These are phyloP conservation scores for Hydrotaea diabolus DNA, from an alignment of 2,888 invertebrate species.

Conservation along the genomic window DNA sequence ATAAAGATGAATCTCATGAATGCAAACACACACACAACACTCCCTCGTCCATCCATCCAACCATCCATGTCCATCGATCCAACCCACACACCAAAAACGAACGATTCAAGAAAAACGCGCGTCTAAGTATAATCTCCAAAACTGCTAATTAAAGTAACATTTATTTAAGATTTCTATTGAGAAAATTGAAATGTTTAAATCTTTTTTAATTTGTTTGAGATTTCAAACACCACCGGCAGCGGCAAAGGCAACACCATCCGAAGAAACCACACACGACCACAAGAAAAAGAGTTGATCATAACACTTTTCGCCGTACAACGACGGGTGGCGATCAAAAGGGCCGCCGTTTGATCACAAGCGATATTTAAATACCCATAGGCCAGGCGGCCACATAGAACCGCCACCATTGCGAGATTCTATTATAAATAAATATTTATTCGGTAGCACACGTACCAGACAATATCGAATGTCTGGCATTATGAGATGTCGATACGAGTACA, in stretches of 20 bases:
- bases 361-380: constrained; percentile 56
- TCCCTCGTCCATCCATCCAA: constrained; percentile 1
- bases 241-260: background rate
- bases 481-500: background rate
- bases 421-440: constrained; percentile 50
- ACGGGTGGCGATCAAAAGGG: constrained; percentile 40
- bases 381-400: background rate
- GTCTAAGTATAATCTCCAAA: constrained; percentile 3
- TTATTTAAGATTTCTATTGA: constrained; percentile 39
- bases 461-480: background rate
- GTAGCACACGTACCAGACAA: constrained; percentile 24
- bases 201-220: constrained; percentile 54
- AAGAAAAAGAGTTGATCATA: constrained; percentile 48
- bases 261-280: constrained; percentile 31
- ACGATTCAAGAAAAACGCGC: background rate
- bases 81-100: background rate
- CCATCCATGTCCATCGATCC: background rate
- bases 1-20: background rate
- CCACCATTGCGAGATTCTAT: constrained; percentile 23
- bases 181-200: constrained; percentile 54
- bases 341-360: constrained; percentile 53
- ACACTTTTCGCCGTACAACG: constrained; percentile 37
- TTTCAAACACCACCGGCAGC: constrained; percentile 44
- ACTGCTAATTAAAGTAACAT: constrained; percentile 42
- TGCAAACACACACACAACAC: background rate